A percentile compares a stretch with the other conserved stretches of the same genome.
Evolutionary conservation across 2,113 vertebrate species (phyloP).

Genomic region (Porphyrio hochstetteri): DNA sequence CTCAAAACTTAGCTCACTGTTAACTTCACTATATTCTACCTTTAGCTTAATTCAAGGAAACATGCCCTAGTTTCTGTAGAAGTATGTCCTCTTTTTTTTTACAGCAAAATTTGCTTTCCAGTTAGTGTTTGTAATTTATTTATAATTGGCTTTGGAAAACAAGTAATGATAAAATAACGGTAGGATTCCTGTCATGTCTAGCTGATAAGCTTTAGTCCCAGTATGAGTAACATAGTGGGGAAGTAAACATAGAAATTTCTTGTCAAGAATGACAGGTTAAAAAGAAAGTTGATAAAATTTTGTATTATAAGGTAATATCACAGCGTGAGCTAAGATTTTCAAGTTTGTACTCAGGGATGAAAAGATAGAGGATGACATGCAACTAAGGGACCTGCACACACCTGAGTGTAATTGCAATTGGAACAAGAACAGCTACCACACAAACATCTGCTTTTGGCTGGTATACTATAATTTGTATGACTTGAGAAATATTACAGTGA

Average conservation of each 20-base stretch:
- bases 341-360: conserved; percentile 23
- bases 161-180: not conserved
- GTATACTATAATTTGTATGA: not conserved
- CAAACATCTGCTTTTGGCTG: not conserved
- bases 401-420: not conserved
- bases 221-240: not conserved
- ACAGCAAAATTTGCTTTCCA: not conserved
- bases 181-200: not conserved
- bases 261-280: conserved; percentile 14
- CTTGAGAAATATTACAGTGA: not conserved
- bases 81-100: not conserved
- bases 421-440: conserved; percentile 6
- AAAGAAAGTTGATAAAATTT: conserved; percentile 17
- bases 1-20: not conserved
- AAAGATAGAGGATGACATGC: conserved; percentile 19
- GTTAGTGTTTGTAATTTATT: not conserved
- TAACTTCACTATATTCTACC: not conserved
- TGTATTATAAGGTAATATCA: not conserved
- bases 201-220: not conserved
- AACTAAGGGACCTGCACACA: not conserved
- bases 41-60: not conserved
- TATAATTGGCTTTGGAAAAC: not conserved
- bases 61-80: not conserved
- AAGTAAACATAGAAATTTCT: conserved; percentile 12
- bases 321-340: conserved; percentile 1